Base-by-base conservation (phyloP, 2,888 invertebrate genomes). In the Acronicta psi region DNA sequence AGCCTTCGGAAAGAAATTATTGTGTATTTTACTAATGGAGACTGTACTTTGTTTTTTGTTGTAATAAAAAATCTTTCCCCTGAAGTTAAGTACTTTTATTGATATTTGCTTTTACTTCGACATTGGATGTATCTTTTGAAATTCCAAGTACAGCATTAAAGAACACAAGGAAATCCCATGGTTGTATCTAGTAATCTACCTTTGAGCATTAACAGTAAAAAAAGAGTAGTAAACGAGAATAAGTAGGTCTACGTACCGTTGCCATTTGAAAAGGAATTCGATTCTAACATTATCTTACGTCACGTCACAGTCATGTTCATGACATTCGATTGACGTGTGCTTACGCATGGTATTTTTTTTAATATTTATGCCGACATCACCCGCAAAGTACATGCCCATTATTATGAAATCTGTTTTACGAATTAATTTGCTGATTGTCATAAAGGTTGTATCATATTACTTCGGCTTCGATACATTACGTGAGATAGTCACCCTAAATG, bases 401-500 rank as follows among this genome's bases (percentile, higher is more conserved):
- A 29, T 29, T 11, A 29, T 29, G 4, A 29, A 11, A 29, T 29
- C 2, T 3, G 2, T 29, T 29, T 29, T 29, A 29, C 6, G 11
- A 29, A 3, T 3, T 10, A 11, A 29, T 29, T 29, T 29, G 29
- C 34, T 29, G 16, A 41, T 41, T 44, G 29, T 29, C 14, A 69
- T 47, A 63, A 61, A 20, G 14, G 14, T 63, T 56, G 4, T 37
- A 56, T 25, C 34, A 7, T 57, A 57, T 64, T 56, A 49, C 52
- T 49, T 57, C 13, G 18, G 23, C 34, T 46, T 73, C 45, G 79
- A 82, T 85, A 59, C 34, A 34, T 34, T 80, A 81, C 83, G 77
- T 61, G 45, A 65, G 61, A 67, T 75, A 70, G 73, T 66, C 38
- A 77, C 76, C 80, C 69, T 76, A 81, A 82, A 85, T 85, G 77